phyloP scores from a whole-genome alignment of 2,113 vertebrate genomes.

The Nothocercus julius region DNA sequence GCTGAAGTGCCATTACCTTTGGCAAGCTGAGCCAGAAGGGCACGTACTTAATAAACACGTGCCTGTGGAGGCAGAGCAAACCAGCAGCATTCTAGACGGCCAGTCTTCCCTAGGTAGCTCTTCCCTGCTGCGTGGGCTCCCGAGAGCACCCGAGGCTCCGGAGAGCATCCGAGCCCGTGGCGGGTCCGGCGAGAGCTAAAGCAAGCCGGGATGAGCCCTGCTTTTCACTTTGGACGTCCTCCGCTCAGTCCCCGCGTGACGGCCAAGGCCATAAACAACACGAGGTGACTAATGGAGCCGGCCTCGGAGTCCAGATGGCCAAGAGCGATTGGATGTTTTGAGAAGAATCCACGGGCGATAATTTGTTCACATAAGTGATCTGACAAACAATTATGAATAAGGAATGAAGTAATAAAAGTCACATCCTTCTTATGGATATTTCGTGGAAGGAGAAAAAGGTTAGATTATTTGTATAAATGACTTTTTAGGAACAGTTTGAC shows the following conservation, averaged over 20 bases:
- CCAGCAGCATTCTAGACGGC: not conserved
- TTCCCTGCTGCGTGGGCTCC: not conserved
- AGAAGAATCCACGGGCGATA: slow-evolving; percentile 34
- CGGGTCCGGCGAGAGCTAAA: not conserved
- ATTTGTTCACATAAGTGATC: slow-evolving; percentile 40
- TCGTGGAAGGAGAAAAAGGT: not conserved
- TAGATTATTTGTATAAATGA: not conserved
- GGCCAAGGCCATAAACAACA: slow-evolving; percentile 13
- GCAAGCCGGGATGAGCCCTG: not conserved
- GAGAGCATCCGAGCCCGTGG: not conserved
- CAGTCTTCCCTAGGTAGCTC: not conserved
- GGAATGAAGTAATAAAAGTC: slow-evolving; percentile 51
- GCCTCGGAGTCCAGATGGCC: slow-evolving; percentile 24
- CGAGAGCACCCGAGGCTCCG: not conserved
- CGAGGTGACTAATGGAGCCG: slow-evolving; percentile 25
- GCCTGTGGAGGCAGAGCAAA: not conserved
- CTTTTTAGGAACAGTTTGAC: not conserved
- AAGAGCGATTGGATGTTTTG: slow-evolving; percentile 37
- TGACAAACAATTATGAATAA: slow-evolving; percentile 61
- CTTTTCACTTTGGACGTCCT: not conserved
- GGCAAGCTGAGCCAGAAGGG: not conserved
- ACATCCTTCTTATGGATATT: slow-evolving; percentile 23
- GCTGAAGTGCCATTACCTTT: not conserved
- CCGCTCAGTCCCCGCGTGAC: not conserved
- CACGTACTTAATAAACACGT: not conserved